Evolutionary conservation across 2,888 invertebrate species (phyloP).

Genomic region (Branchipolynoe longqiensis): DNA sequence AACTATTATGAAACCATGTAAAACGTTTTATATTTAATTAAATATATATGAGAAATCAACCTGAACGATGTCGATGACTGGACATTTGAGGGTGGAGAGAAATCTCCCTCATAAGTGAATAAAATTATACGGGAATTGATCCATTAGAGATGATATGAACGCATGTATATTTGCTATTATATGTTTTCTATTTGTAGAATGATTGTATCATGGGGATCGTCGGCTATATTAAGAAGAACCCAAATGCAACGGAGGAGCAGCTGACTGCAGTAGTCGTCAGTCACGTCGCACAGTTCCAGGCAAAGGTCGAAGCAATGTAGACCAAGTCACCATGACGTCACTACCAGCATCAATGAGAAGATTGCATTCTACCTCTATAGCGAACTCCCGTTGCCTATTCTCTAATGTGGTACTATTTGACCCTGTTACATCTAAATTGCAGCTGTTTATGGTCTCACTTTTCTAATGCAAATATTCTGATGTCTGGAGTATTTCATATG

Average conservation of each 20-base stretch:
- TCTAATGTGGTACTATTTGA: background rate
- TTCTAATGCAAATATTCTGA: background rate
- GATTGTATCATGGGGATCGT: slow-evolving; percentile 64
- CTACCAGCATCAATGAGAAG: background rate
- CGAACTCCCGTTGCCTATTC: background rate
- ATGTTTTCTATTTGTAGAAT: slow-evolving; percentile 45
- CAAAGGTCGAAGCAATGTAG: slow-evolving; percentile 60
- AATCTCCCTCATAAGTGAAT: too few relatives aligned
- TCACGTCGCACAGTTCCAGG: slow-evolving; percentile 59
- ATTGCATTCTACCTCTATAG: background rate
- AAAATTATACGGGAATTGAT: too few relatives aligned
- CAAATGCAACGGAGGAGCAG: slow-evolving; percentile 62
- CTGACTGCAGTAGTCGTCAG: slow-evolving; percentile 61
- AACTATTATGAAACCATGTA: too few relatives aligned
- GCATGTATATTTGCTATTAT: too few relatives aligned
- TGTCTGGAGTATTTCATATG: too few relatives aligned
- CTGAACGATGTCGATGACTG: too few relatives aligned
- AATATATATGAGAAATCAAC: too few relatives aligned
- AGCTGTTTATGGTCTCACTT: background rate
- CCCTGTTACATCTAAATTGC: too few relatives aligned
- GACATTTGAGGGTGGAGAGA: too few relatives aligned
- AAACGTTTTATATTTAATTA: too few relatives aligned
- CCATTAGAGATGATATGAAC: too few relatives aligned
- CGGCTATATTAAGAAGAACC: slow-evolving; percentile 64
- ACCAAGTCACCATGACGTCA: too few relatives aligned